phyloP scores from a whole-genome alignment of 2,797 vertebrate species.

The Limosa lapponica region DNA sequence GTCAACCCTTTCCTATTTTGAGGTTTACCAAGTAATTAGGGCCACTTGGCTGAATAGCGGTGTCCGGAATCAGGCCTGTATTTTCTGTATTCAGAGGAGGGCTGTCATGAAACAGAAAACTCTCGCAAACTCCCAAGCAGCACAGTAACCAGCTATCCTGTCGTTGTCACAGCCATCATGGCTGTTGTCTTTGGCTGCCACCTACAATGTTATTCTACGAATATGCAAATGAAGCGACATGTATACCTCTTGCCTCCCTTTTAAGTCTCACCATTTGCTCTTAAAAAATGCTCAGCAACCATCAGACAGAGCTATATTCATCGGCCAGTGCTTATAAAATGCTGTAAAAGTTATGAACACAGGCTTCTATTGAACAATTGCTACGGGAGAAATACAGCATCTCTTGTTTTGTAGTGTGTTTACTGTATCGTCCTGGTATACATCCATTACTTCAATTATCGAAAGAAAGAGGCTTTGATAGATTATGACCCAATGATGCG shows the following conservation, averaged over 20 bases:
- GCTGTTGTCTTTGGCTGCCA: background rate
- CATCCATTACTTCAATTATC: constrained; percentile 64
- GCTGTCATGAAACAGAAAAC: background rate
- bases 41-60: background rate
- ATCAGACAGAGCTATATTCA: background rate
- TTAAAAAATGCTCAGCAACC: background rate
- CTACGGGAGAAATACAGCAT: constrained; percentile 1
- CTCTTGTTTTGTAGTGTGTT: constrained; percentile 67
- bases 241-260: background rate
- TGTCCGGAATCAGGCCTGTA: background rate
- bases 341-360: background rate
- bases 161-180: background rate
- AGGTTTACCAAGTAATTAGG: background rate
- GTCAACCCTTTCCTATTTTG: background rate
- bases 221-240: background rate
- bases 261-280: background rate
- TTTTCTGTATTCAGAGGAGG: background rate
- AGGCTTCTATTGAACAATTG: constrained; percentile 22
- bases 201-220: background rate
- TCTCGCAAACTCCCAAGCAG: background rate
- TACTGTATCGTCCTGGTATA: constrained; percentile 61
- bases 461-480: constrained; percentile 77
- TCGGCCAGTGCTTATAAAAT: background rate
- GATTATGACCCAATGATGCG: constrained; percentile 40
- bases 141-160: background rate